Base-by-base conservation (phyloP, 2,888 invertebrate genomes). In the Mellilla xanthometata region DNA sequence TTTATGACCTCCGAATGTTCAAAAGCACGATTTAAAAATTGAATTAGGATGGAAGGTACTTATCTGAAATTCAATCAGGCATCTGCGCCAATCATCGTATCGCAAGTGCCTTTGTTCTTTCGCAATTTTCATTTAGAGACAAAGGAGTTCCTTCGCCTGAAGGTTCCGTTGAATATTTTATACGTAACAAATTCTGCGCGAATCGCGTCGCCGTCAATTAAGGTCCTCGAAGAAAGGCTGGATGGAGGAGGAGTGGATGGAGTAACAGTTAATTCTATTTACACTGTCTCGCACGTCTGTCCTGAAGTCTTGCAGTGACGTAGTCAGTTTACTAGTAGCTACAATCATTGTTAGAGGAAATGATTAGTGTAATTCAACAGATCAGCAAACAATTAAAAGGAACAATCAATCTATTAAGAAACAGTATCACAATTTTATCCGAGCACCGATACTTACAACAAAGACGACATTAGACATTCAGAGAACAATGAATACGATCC, bases 141-240 rank as follows among this genome's bases (percentile, higher is more conserved):
- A 40, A 53, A 50, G 48, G 44, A 47, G 45, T 32, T 40, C 24
- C 48, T 32, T 39, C 29, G 52, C 56, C 42, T 35, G 33, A 45
- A 45, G 56, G 51, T 36, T 49, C 32, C 47, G 33, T 43, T 60
- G 59, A 60, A 62, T 64, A 68, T 63, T 62, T 65, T 61, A 62
- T 63, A 60, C 49, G 50, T 44, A 36, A 41, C 45, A 48, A 63
- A 56, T 55, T 52, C 56, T 61, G 49, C 50, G 52, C 46, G 54
- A 57, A 63, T 61, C 54, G 56, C 56, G 60, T 62, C 60, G 45
- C 55, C 56, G 54, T 54, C 62, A 62, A 67, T 66, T 63, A 62
- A 39, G 56, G 48, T 55, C 43, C 40, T 31, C 36, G 41, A 29
- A 39, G 50, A 40, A 34, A 43, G 47, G 53, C 48, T 60, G 38